Percentiles rank a stretch among this genome's conserved stretches.
Evolutionary conservation across 2,888 invertebrate species (phyloP).

Genomic region (Papilio demoleus): DNA sequence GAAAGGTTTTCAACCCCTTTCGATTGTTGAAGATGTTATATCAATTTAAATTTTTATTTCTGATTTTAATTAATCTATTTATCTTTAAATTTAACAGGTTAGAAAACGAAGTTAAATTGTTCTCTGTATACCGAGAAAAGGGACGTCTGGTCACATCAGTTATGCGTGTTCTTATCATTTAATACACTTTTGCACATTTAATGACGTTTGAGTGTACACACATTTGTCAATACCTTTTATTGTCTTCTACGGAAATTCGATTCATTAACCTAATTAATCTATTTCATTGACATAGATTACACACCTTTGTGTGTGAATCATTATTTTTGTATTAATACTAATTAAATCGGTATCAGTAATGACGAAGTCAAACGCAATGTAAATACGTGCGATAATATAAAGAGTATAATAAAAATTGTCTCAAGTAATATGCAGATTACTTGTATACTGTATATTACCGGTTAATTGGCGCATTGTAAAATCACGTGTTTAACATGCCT

Average conservation of each 20-base stretch:
- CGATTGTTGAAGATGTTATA: background rate
- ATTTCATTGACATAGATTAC: conserved; percentile 4
- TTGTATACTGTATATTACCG: background rate
- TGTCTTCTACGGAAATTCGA: background rate
- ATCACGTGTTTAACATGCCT: conserved; percentile 19
- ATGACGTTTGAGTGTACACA: too few relatives aligned
- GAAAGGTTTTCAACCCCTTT: conserved; percentile 3
- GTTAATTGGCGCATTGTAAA: conserved; percentile 16
- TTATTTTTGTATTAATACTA: background rate
- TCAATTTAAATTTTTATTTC: background rate
- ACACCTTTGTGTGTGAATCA: background rate
- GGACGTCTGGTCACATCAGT: too few relatives aligned
- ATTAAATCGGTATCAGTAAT: background rate
- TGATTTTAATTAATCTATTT: too few relatives aligned
- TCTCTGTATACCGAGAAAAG: too few relatives aligned
- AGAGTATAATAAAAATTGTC: background rate
- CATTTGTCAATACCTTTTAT: background rate
- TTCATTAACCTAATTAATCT: conserved; percentile 13
- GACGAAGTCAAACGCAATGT: background rate
- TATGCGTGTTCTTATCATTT: too few relatives aligned
- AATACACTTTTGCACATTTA: too few relatives aligned
- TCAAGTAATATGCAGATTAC: conserved; percentile 4
- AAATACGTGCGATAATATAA: background rate
- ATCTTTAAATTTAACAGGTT: too few relatives aligned
- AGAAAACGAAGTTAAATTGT: too few relatives aligned